phyloP scores from a whole-genome alignment of 2,888 invertebrate species.

The Mesorhabditis sp. region DNA sequence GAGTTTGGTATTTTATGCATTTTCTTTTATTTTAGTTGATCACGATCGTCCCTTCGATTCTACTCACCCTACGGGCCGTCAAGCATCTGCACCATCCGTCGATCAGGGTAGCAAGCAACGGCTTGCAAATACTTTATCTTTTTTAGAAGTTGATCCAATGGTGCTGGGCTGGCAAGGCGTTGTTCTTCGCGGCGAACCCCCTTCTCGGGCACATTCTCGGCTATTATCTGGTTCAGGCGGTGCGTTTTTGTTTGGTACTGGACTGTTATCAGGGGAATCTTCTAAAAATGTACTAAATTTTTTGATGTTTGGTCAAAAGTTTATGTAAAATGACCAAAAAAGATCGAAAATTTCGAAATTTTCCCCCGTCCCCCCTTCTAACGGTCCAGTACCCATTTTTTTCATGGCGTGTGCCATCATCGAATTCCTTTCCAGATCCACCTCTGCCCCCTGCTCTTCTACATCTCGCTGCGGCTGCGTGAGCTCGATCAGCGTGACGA shows the following conservation, averaged over 20 bases:
- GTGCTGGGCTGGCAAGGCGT: constrained; percentile 5
- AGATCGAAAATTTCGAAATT: too few species aligned
- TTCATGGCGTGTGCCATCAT: too few species aligned
- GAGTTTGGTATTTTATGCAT: too few species aligned
- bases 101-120: not conserved
- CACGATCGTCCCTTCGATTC: not conserved
- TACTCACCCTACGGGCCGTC: not conserved
- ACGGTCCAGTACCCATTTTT: too few species aligned
- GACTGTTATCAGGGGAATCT: not conserved
- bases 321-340: too few species aligned
- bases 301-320: too few species aligned
- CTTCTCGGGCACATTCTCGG: not conserved
- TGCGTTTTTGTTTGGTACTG: not conserved
- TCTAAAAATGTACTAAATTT: not conserved
- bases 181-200: not conserved
- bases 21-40: not conserved
- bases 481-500: not conserved
- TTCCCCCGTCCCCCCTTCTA: too few species aligned
- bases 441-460: not conserved
- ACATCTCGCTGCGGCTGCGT: not conserved
- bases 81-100: not conserved
- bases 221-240: not conserved
- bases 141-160: not conserved
- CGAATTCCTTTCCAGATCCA: not conserved
- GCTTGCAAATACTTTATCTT: not conserved